Evolutionary conservation across 2,113 vertebrate genomes (phyloP), one percentile per base, ranked within the genome.

Genomic region (Isurus oxyrinchus): DNA sequence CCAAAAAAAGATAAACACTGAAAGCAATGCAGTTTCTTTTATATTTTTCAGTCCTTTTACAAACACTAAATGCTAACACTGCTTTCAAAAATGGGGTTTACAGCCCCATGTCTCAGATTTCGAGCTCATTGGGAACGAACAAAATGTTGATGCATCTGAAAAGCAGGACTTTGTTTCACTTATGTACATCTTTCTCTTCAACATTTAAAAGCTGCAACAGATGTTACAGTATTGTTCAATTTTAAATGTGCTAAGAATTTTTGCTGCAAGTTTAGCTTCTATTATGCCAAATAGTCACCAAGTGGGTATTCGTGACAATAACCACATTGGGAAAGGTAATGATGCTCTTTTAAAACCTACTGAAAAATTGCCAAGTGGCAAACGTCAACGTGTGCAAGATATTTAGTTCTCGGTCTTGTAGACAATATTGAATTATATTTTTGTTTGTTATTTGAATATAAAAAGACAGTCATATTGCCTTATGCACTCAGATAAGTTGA

Each of bases 41-140:
- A n/a, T 94, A 40, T 63, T n/a, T 94, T 94, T 63, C 35, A 23
- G 35, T 94, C 90, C 59, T 94, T 94, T n/a, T 59, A 55, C 90
- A 84, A 44, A 44, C 40, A 44, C 81, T 49, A 84, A 84, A 49
- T 49, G 21, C 40, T 21, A 84, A 84, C 19, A 84, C 90, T 8
- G 31, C 90, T 94, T 61, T 94, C 35, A 94, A 94, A 10, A 61
- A 61, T 8, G 2, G 31, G 59, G 3, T 94, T 94, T 63, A n/a
- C 35, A 49, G n/a, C 19, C 21, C 19, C 16, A 63, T 94, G n/a
- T 94, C 35, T 40, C 59, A 40, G 27, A 91, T 31, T 13, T 91
- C 0, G 27, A 88, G 21, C 59, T 94, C 57, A 91, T 59, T 57
- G 88, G 88, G 31, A 91, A 91, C 40, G 90, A 63, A 40, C 35